Percentiles rank a stretch among this genome's conserved stretches.
Evolutionary conservation across 2,113 vertebrate species (phyloP).

Genomic region (Echinops telfairi): DNA sequence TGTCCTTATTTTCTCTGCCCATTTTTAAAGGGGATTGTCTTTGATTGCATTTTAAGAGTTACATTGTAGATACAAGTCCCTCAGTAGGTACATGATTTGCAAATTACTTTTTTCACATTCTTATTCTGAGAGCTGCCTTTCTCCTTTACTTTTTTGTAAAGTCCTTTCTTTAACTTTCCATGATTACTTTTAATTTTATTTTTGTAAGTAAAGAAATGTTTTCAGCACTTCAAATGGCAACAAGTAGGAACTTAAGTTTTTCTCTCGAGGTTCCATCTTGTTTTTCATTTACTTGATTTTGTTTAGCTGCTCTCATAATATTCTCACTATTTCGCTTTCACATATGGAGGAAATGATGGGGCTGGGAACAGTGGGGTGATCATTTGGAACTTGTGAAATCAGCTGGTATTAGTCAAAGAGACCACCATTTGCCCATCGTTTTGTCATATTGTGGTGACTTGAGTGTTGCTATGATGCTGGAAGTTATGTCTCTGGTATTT

Average conservation of each 20-base stretch:
- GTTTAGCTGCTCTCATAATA: not conserved
- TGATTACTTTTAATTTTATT: conserved; percentile 28
- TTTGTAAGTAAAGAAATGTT: conserved; percentile 53
- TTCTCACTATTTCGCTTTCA: not conserved
- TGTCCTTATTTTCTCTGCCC: not conserved
- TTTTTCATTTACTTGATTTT: conserved; percentile 5
- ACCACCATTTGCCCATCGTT: not conserved
- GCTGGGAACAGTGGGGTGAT: not conserved
- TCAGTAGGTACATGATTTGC: not conserved
- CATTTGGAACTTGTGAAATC: conserved; percentile 7
- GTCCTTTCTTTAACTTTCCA: not conserved
- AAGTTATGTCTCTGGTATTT: too few species aligned
- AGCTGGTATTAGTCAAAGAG: conserved; percentile 24
- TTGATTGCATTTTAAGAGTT: not conserved
- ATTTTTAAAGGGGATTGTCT: not conserved
- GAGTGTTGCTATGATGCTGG: too few species aligned
- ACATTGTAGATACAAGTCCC: not conserved
- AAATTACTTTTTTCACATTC: not conserved
- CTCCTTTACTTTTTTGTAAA: not conserved
- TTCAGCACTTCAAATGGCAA: conserved; percentile 29
- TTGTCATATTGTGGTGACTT: too few species aligned
- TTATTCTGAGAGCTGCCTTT: not conserved
- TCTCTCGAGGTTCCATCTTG: not conserved
- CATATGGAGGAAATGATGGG: not conserved
- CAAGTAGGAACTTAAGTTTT: conserved; percentile 22